Percentiles rank a stretch among this genome's conserved stretches.
Conservation (phyloP, 2,113 vertebrate genomes). For the Mesoclemmys tuberculata region DNA sequence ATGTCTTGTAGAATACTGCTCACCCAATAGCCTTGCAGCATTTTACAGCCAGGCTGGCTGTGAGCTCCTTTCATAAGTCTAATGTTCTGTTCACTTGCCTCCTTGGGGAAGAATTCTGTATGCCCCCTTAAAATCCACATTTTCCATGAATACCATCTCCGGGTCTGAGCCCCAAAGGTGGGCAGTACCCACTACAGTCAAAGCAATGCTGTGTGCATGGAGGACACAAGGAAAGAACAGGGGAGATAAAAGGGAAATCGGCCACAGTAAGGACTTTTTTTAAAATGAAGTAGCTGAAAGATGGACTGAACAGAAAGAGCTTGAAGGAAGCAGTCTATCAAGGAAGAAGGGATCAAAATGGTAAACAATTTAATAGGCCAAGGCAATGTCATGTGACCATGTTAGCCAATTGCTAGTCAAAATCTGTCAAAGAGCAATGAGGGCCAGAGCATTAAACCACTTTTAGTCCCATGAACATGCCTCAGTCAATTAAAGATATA, state of each 20-base stretch:
- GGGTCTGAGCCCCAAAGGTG: not conserved
- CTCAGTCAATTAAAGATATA: not conserved
- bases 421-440: not conserved
- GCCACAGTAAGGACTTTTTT: not conserved
- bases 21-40: not conserved
- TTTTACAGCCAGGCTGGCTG: not conserved
- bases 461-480: not conserved
- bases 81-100: not conserved
- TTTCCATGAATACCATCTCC: constrained; percentile 55
- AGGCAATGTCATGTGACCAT: not conserved
- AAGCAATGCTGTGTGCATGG: constrained; percentile 8
- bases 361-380: not conserved
- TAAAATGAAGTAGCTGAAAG: not conserved
- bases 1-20: not conserved
- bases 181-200: constrained; percentile 12
- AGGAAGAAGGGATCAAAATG: not conserved
- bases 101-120: not conserved
- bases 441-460: not conserved
- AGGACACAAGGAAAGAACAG: constrained; percentile 1
- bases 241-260: not conserved
- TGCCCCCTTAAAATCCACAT: not conserved
- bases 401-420: not conserved
- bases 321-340: not conserved
- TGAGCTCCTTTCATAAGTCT: not conserved
- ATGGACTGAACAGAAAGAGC: not conserved